These are phyloP conservation scores for Macaria notata DNA, from an alignment of 2,888 invertebrate species.

Conservation along the genomic window DNA sequence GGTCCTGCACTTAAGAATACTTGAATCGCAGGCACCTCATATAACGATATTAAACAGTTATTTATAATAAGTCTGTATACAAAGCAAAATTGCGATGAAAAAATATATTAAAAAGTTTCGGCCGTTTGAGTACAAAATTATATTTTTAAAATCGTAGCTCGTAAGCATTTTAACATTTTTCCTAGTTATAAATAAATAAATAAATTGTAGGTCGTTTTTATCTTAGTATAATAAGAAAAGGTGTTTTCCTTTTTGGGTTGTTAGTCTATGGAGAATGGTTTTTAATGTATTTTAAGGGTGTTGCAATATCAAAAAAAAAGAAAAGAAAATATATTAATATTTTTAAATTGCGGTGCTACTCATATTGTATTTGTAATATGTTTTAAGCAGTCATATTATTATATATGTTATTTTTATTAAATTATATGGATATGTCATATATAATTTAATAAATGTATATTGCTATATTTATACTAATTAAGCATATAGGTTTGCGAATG, in stretches of 20 bases:
- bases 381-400: constrained; percentile 25
- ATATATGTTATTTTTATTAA: constrained; percentile 22
- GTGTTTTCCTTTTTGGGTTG: constrained; percentile 23
- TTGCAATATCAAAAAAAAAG: constrained; percentile 46
- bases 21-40: too few relatives aligned
- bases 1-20: too few relatives aligned
- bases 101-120: constrained; percentile 42
- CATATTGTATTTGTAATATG: constrained; percentile 21
- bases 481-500: constrained; percentile 19
- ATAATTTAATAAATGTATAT: neutral
- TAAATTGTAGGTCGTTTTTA: constrained; percentile 32
- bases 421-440: constrained; percentile 16
- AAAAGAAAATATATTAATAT: constrained; percentile 13
- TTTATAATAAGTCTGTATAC: constrained; percentile 8
- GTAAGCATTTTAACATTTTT: constrained; percentile 35
- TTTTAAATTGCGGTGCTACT: constrained; percentile 42
- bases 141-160: constrained; percentile 45
- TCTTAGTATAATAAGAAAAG: constrained; percentile 29
- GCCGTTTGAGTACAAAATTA: constrained; percentile 77
- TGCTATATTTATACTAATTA: too few relatives aligned
- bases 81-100: constrained; percentile 11
- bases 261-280: constrained; percentile 9
- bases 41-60: too few relatives aligned
- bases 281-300: constrained; percentile 37
- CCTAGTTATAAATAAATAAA: constrained; percentile 44